phyloP scores from a whole-genome alignment of 2,797 vertebrate genomes.

The Poecilia picta region DNA sequence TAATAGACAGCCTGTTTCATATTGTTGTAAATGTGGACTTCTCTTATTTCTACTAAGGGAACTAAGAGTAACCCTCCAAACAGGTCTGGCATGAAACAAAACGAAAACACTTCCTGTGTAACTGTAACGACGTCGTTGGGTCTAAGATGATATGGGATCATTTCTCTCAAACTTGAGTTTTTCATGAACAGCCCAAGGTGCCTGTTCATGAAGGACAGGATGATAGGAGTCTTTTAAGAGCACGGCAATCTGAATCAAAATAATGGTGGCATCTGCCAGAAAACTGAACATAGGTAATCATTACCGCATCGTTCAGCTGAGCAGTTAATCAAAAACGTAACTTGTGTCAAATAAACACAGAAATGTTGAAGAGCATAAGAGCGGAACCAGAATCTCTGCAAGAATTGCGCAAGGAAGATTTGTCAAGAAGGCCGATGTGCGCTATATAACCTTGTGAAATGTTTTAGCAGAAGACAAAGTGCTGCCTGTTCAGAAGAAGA shows the following conservation, averaged over 20 bases:
- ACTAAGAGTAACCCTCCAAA: background rate
- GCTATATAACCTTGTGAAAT: background rate
- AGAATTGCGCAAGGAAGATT: background rate
- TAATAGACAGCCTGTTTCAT: background rate
- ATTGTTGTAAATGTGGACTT: background rate
- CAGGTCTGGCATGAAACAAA: background rate
- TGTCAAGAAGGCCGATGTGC: background rate
- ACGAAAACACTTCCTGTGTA: background rate
- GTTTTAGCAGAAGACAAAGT: background rate
- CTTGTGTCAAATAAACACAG: background rate
- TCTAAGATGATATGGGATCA: background rate
- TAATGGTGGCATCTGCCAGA: background rate
- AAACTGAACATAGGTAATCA: background rate
- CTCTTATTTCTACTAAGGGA: background rate
- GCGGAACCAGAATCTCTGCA: background rate
- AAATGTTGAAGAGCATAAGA: background rate
- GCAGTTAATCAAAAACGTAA: background rate
- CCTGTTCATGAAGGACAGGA: background rate
- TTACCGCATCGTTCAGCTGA: background rate
- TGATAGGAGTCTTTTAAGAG: background rate
- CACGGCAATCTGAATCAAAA: background rate
- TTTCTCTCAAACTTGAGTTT: no score
- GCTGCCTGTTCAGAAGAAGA: background rate
- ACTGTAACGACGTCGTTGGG: background rate
- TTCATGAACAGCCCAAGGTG: background rate